A percentile compares a stretch with the other conserved stretches of the same genome.
phyloP scores from a whole-genome alignment of 2,797 vertebrate species.

The Anguilla megastoma region DNA sequence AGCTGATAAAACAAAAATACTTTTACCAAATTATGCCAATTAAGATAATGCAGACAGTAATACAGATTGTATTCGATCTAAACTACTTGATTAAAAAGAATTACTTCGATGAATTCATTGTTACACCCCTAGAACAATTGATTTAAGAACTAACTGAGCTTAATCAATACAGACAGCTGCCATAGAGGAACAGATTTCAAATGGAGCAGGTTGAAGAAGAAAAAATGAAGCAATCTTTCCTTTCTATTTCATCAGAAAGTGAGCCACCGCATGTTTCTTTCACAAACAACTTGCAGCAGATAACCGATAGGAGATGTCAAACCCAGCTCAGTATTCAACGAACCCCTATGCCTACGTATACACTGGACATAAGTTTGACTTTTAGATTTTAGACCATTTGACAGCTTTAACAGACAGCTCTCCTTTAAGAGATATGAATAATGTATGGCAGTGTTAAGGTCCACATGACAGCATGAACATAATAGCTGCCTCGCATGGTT shows the following conservation, averaged over 20 bases:
- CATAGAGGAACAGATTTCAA: background rate
- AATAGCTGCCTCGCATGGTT: background rate
- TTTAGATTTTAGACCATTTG: background rate
- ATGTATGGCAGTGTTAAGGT: background rate
- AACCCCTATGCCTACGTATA: background rate
- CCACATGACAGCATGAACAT: background rate
- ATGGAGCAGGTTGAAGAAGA: background rate
- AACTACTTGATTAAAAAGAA: background rate
- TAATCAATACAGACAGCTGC: slow-evolving; percentile 1
- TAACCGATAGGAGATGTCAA: background rate
- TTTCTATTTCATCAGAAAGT: background rate
- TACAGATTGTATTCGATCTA: background rate
- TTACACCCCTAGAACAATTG: background rate
- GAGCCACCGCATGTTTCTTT: background rate
- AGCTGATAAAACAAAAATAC: background rate
- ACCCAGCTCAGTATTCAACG: background rate
- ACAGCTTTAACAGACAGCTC: background rate
- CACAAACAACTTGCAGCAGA: background rate
- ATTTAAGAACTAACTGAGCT: slow-evolving; percentile 1
- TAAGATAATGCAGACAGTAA: background rate
- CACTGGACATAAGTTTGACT: background rate
- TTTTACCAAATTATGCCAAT: background rate
- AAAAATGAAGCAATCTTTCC: background rate
- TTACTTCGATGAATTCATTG: background rate
- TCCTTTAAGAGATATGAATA: background rate